Percentiles rank a stretch among this genome's conserved stretches.
Conservation (phyloP, 1,140 invertebrate genomes). For the Bombus turneri region DNA sequence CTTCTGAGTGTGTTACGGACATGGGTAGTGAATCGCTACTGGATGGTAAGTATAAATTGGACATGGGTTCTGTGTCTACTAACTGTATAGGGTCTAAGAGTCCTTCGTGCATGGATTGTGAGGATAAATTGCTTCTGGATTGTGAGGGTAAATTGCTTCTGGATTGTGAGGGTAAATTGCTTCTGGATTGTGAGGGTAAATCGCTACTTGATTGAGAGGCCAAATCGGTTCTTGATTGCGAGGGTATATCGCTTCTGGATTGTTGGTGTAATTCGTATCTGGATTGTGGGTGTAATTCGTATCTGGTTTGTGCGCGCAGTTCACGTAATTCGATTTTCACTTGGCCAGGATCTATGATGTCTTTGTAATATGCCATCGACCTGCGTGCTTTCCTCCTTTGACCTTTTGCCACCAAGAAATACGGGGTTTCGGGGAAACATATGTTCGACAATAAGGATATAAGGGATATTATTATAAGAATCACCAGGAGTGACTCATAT, state of each 20-base stretch:
- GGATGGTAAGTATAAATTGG: too few relatives aligned
- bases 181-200: too few relatives aligned
- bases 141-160: too few relatives aligned
- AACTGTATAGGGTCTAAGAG: too few relatives aligned
- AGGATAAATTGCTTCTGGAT: rapidly evolving
- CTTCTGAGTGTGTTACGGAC: too few relatives aligned
- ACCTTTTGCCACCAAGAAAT: slow-evolving; percentile 86
- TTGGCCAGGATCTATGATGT: slow-evolving; percentile 78
- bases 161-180: rapidly evolving
- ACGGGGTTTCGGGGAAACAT: slow-evolving; percentile 91
- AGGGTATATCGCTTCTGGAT: too few relatives aligned
- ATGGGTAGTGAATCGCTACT: rapidly evolving
- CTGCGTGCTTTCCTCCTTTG: slow-evolving; percentile 84
- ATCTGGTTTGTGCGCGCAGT: slow-evolving; percentile 71
- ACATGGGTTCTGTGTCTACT: too few relatives aligned
- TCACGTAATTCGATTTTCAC: slow-evolving; percentile 86
- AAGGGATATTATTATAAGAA: slow-evolving; percentile 83
- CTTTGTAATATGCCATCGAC: slow-evolving; percentile 86
- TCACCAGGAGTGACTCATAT: slow-evolving; percentile 83
- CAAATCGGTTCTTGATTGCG: too few relatives aligned
- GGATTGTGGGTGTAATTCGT: rapidly evolving
- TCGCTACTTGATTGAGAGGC: too few relatives aligned
- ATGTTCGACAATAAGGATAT: slow-evolving; percentile 86
- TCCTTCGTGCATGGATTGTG: too few relatives aligned
- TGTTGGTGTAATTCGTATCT: slow-evolving; percentile 22